Conservation (phyloP, 1,140 invertebrate species). For the Drosophila suzukii region DNA sequence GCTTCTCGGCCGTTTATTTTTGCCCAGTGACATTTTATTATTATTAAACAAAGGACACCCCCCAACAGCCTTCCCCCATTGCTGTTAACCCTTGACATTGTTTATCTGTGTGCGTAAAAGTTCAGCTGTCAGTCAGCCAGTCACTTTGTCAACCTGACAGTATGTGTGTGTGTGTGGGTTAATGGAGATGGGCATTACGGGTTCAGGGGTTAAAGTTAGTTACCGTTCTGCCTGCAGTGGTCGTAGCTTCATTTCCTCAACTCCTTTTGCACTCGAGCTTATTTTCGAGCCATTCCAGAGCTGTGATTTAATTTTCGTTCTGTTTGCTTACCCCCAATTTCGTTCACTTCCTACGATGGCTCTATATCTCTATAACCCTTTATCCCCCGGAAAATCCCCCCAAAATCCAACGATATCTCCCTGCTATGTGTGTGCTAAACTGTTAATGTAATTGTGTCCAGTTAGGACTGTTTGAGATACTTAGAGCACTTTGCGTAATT, state of each 20-base stretch:
- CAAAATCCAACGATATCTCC: neutral
- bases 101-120: slow-evolving; percentile 38
- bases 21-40: slow-evolving; percentile 61
- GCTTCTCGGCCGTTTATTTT: slow-evolving; percentile 42
- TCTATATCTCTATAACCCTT: neutral
- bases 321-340: slow-evolving; percentile 55
- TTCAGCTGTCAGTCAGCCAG: slow-evolving; percentile 56
- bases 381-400: neutral
- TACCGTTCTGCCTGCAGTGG: slow-evolving; percentile 11
- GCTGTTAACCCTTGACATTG: slow-evolving; percentile 42
- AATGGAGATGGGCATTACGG: neutral
- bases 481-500: slow-evolving; percentile 76
- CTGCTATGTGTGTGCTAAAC: slow-evolving; percentile 45
- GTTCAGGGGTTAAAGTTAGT: slow-evolving; percentile 21
- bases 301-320: slow-evolving; percentile 64
- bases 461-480: slow-evolving; percentile 58
- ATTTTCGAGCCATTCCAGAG: slow-evolving; percentile 45
- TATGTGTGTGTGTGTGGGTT: slow-evolving; percentile 1
- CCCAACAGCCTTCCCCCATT: neutral
- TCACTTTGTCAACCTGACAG: slow-evolving; percentile 52
- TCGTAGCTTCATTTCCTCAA: neutral
- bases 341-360: slow-evolving; percentile 7
- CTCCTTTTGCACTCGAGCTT: slow-evolving; percentile 31
- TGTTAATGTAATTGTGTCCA: slow-evolving; percentile 81
- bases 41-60: slow-evolving; percentile 63